Evolutionary conservation across 2,888 invertebrate species (phyloP).

Genomic region (Mythimna lalbum): DNA sequence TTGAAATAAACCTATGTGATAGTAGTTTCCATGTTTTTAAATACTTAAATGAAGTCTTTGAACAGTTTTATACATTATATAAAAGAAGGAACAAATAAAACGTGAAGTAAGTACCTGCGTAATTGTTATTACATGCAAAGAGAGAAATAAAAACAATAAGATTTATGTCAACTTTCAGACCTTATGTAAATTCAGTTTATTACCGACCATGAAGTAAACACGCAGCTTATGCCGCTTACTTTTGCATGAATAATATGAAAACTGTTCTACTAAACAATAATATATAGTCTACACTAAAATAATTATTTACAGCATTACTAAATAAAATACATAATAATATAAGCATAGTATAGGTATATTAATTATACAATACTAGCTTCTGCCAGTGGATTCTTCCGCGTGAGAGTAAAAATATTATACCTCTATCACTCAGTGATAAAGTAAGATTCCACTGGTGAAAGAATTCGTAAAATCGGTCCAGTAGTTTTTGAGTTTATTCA

Average conservation of each 20-base stretch:
- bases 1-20: too few species aligned
- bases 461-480: too few species aligned
- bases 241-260: constrained; percentile 31
- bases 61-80: neutral
- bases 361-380: neutral
- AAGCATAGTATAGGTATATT: neutral
- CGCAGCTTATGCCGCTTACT: constrained; percentile 47
- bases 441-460: too few species aligned
- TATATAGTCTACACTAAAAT: constrained; percentile 1
- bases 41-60: too few species aligned
- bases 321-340: neutral
- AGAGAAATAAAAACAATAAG: constrained; percentile 56
- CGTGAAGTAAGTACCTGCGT: constrained; percentile 3
- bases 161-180: constrained; percentile 58
- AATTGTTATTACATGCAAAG: constrained; percentile 48
- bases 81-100: constrained; percentile 24
- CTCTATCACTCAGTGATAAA: too few species aligned
- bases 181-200: constrained; percentile 61
- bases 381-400: too few species aligned
- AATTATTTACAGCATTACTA: too few species aligned
- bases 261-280: constrained; percentile 24
- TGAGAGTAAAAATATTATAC: too few species aligned
- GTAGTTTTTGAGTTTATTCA: too few species aligned
- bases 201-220: constrained; percentile 57
- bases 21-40: too few species aligned